Base-by-base conservation (phyloP, 1,140 invertebrate species). In the Odontomachus brunneus region DNA sequence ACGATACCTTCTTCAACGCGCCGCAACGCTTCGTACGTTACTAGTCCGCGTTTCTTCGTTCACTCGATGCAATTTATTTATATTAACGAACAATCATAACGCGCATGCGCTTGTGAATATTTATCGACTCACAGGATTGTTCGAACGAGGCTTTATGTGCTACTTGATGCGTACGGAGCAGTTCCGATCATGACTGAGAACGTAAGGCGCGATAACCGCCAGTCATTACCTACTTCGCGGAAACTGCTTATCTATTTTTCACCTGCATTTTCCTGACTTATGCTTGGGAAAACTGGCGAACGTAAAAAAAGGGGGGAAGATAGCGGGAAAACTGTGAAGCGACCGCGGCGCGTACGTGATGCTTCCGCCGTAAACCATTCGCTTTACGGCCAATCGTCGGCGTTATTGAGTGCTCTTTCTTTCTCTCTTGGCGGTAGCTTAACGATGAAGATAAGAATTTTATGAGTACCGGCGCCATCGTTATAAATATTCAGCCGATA, bases 361-460 rank as follows among this genome's bases (percentile, higher is more conserved):
- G 26, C 48, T 19, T 62, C 24, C 29, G 69, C 7, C 3, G 3
- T 69, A 69, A 69, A 59, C 17, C 51, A 55, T 67, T 67, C 12
- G 15, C 17, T 76, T 78, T 69, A 29, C 17, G 24, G n/a, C 9
- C 17, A 69, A 78, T 78, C 48, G 19, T 53, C 11, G 22, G n/a
- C 51, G n/a, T 57, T 78, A 57, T 78, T 24, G 22, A 26, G 17
- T 66, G 19, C 3, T 14, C n/a, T n/a, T n/a, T n/a, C n/a, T n/a
- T n/a, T n/a, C n/a, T n/a, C 19, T 65, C 29, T 55, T 44, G 49
- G 17, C 2, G 67, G 19, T 22, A 12, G 12, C 19, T 26, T 57
- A 67, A 78, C 51, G 29, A 67, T 55, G 29, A 44, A 67, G 29
- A 69, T 80, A 55, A 78, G 17, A 69, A 80, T 59, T 80, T 69